These are phyloP conservation scores for Pseudopleuronectes americanus DNA, from an alignment of 2,797 vertebrate species.

Conservation along the genomic window DNA sequence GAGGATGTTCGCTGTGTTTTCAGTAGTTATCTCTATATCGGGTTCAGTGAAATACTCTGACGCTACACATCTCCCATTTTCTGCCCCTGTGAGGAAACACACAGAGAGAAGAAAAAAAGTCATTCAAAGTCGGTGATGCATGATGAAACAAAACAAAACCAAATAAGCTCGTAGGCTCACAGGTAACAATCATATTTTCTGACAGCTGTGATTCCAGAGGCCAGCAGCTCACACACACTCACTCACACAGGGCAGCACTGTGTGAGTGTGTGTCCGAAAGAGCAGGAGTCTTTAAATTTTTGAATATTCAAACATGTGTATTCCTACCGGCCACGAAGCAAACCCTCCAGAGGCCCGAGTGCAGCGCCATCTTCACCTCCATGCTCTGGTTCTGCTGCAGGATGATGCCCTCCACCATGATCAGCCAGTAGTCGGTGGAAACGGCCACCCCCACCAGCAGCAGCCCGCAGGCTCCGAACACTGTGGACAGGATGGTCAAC, in stretches of 20 bases:
- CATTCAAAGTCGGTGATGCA: conserved; percentile 43
- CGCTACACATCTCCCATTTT: conserved; percentile 89
- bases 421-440: conserved; percentile 95
- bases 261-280: conserved; percentile 4
- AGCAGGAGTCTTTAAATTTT: not conserved
- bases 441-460: conserved; percentile 94
- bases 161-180: conserved; percentile 9
- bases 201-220: conserved; percentile 55
- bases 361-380: conserved; percentile 94
- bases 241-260: not conserved
- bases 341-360: conserved; percentile 94
- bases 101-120: not conserved
- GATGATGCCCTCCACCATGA: conserved; percentile 95
- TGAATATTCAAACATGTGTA: conserved; percentile 8
- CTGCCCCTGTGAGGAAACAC: conserved; percentile 74
- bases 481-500: conserved; percentile 94
- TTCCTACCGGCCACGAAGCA: conserved; percentile 92
- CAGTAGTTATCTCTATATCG: conserved; percentile 93
- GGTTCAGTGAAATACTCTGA: conserved; percentile 95
- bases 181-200: conserved; percentile 59
- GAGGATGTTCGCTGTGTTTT: conserved; percentile 95
- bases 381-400: conserved; percentile 93
- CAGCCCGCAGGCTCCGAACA: conserved; percentile 92
- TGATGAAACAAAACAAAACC: conserved; percentile 36
- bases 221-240: conserved; percentile 26